These are phyloP conservation scores for Guaruba guarouba DNA, from an alignment of 2,113 vertebrate species.

Conservation along the genomic window DNA sequence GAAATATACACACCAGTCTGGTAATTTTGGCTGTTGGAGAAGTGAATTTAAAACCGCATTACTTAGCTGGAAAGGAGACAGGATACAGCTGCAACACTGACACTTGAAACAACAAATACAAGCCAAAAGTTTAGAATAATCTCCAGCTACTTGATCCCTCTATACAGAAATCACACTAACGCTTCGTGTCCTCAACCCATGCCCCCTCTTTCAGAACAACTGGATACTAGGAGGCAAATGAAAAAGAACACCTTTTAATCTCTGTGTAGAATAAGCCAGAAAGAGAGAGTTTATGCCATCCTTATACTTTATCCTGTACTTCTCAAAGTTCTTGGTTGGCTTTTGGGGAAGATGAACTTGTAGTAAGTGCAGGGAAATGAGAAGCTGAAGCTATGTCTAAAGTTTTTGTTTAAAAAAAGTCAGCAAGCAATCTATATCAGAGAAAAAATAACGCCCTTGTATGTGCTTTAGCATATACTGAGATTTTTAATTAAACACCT, in stretches of 20 bases:
- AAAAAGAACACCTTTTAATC: background rate
- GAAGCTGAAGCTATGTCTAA: background rate
- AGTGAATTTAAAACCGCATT: background rate
- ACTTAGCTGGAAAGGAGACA: background rate
- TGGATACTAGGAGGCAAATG: background rate
- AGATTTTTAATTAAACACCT: background rate
- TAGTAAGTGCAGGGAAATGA: background rate
- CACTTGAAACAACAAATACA: background rate
- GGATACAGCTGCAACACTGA: background rate
- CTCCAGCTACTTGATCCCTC: background rate
- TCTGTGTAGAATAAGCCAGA: background rate
- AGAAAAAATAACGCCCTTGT: background rate
- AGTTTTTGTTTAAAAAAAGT: background rate
- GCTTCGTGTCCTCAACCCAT: background rate
- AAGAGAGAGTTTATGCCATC: background rate
- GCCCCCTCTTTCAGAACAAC: background rate
- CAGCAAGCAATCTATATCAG: background rate
- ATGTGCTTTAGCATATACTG: background rate
- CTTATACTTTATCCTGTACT: background rate
- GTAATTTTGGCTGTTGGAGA: background rate
- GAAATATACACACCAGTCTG: fast-evolving
- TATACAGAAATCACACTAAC: background rate
- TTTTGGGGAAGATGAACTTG: background rate
- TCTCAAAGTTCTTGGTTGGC: background rate
- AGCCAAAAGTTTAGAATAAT: background rate